phyloP scores from a whole-genome alignment of 2,888 invertebrate genomes.

The Himalopsyche tibetana region DNA sequence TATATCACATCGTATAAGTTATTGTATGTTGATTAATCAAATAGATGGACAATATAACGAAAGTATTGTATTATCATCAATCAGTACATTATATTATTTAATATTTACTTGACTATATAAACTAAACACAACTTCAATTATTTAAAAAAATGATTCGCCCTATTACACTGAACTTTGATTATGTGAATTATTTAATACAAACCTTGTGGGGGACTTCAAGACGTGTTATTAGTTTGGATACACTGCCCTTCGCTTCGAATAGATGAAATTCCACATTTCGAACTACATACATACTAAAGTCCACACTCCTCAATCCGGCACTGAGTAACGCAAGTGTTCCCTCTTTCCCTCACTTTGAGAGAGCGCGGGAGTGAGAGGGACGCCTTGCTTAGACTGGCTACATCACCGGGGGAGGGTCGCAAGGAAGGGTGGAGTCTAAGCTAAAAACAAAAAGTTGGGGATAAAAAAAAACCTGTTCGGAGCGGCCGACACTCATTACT shows the following conservation, averaged over 20 bases:
- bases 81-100: no score
- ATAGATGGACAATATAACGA: no score
- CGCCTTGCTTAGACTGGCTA: constrained; percentile 45
- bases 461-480: constrained; percentile 59
- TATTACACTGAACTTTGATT: no score
- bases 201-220: no score
- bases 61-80: no score
- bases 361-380: constrained; percentile 53
- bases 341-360: constrained; percentile 48
- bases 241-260: constrained; percentile 32
- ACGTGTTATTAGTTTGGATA: neutral
- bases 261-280: constrained; percentile 49
- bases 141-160: no score
- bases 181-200: no score
- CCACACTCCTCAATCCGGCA: constrained; percentile 50
- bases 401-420: constrained; percentile 54
- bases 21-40: no score
- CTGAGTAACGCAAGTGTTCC: constrained; percentile 7
- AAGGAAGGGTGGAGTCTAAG: constrained; percentile 57
- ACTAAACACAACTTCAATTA: no score
- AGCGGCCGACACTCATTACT: constrained; percentile 57
- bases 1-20: no score
- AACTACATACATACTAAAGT: constrained; percentile 47
- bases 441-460: constrained; percentile 57
- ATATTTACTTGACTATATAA: no score